Conservation (phyloP, 2,797 vertebrate genomes). For the Morus bassanus region DNA sequence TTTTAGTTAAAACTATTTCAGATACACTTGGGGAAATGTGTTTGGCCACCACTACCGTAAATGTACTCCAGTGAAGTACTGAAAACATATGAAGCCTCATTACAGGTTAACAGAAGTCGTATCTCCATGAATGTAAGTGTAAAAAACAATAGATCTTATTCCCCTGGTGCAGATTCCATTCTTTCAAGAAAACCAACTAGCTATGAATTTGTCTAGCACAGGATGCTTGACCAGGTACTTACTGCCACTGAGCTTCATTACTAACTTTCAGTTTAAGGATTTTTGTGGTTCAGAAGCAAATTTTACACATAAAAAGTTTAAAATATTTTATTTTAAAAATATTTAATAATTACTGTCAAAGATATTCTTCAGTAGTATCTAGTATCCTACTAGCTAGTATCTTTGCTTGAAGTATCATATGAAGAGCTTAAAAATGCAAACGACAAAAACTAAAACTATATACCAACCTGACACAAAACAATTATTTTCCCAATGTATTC, state of each 20-base stretch:
- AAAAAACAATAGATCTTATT: neutral
- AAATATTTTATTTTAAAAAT: neutral
- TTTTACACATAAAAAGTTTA: neutral
- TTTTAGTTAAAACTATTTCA: neutral
- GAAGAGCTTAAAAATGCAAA: neutral
- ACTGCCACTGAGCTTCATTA: neutral
- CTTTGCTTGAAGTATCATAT: neutral
- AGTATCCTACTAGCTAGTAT: neutral
- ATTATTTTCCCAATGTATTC: conserved; percentile 89
- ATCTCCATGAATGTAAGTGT: neutral
- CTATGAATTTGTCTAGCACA: neutral
- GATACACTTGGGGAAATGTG: neutral
- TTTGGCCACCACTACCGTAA: neutral
- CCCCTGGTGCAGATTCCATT: neutral
- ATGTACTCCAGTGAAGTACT: neutral
- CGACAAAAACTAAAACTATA: neutral
- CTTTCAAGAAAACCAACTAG: neutral
- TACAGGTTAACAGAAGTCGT: neutral
- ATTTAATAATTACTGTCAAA: neutral
- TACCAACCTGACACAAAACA: conserved; percentile 85
- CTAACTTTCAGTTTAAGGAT: neutral
- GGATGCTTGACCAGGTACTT: neutral
- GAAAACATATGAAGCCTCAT: neutral
- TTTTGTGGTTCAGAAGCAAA: neutral
- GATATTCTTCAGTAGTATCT: neutral